A percentile compares a stretch with the other conserved stretches of the same genome.
These are phyloP conservation scores for Drosophila diplacantha DNA, from an alignment of 2,888 invertebrate species.

Conservation along the genomic window DNA sequence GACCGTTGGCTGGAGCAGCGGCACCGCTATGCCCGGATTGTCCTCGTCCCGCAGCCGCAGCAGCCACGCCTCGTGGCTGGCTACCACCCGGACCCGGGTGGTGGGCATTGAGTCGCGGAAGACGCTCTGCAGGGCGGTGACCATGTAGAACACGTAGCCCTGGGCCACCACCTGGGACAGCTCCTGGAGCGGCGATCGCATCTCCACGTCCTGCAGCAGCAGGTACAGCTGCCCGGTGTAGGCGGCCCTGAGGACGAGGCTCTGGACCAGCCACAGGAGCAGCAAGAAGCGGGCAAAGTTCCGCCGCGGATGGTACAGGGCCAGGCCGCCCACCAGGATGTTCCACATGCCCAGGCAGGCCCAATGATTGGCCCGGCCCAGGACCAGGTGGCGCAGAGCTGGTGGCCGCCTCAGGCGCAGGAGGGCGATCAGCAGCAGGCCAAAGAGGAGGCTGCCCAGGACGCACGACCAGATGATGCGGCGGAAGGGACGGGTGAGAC, in stretches of 20 bases:
- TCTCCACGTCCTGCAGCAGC: constrained; percentile 70
- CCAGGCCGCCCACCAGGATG: constrained; percentile 60
- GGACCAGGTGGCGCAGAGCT: constrained; percentile 52
- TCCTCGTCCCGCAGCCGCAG: constrained; percentile 38
- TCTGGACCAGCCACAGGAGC: constrained; percentile 66
- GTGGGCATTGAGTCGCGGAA: constrained; percentile 35
- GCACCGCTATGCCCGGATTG: constrained; percentile 42
- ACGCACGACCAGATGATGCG: constrained; percentile 69
- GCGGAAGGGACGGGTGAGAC: constrained; percentile 69
- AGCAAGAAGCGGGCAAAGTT: constrained; percentile 75
- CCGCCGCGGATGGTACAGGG: constrained; percentile 53
- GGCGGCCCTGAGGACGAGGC: constrained; percentile 68
- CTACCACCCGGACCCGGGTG: not conserved
- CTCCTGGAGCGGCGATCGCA: constrained; percentile 44
- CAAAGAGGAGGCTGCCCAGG: constrained; percentile 49
- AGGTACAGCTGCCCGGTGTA: constrained; percentile 70
- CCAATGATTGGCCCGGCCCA: constrained; percentile 59
- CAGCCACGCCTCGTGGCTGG: constrained; percentile 1
- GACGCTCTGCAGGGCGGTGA: constrained; percentile 44
- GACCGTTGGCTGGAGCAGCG: constrained; percentile 42
- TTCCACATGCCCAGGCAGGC: constrained; percentile 65
- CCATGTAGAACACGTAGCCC: constrained; percentile 55
- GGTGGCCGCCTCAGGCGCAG: constrained; percentile 23
- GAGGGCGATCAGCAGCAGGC: constrained; percentile 48
- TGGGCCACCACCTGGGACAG: constrained; percentile 58